These are phyloP conservation scores for Albula glossodonta DNA, from an alignment of 2,113 vertebrate species.

Conservation along the genomic window DNA sequence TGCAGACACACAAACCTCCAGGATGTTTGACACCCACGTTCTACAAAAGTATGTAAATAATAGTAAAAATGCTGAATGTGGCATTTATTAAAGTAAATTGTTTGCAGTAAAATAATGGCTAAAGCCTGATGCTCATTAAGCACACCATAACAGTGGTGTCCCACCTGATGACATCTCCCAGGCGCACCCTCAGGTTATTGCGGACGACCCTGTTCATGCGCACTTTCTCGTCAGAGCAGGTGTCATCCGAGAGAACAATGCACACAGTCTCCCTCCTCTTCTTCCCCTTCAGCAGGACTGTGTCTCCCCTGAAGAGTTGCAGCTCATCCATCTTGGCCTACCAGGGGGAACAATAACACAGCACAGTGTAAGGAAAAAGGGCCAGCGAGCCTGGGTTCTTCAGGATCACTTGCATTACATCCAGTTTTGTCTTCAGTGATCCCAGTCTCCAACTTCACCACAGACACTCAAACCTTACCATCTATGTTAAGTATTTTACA, in stretches of 20 bases:
- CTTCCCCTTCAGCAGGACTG: slow-evolving; percentile 95
- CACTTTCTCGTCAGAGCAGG: slow-evolving; percentile 97
- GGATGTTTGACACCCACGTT: too few species aligned
- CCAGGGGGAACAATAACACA: slow-evolving; percentile 16
- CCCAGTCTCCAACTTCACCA: neutral
- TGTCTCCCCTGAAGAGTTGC: slow-evolving; percentile 97
- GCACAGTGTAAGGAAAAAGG: neutral
- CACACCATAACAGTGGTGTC: neutral
- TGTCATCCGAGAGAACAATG: slow-evolving; percentile 96
- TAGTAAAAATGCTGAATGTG: too few species aligned
- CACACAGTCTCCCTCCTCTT: slow-evolving; percentile 97
- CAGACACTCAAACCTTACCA: neutral
- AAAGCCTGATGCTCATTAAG: neutral
- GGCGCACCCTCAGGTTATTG: slow-evolving; percentile 92
- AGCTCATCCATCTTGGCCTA: slow-evolving; percentile 98
- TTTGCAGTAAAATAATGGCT: neutral
- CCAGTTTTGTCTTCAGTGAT: neutral
- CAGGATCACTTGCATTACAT: neutral
- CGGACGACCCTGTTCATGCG: slow-evolving; percentile 99
- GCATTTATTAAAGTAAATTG: too few species aligned
- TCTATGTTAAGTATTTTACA: neutral
- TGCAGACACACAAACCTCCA: too few species aligned
- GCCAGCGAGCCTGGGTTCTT: neutral
- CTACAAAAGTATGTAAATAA: too few species aligned
- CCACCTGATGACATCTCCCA: slow-evolving; percentile 97